These are phyloP conservation scores for Protosalanx chinensis DNA, from an alignment of 2,797 vertebrate genomes.

Conservation along the genomic window DNA sequence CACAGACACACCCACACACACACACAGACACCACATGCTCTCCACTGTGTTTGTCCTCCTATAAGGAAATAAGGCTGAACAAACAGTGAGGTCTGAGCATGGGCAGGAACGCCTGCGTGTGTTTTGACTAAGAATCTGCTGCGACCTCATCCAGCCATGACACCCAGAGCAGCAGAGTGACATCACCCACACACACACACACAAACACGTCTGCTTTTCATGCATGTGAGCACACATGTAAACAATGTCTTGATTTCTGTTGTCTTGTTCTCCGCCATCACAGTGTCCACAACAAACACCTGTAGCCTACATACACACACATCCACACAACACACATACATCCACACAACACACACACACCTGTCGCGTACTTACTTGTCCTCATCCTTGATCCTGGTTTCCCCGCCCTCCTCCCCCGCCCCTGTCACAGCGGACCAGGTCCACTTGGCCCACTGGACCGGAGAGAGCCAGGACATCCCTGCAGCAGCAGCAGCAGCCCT, in stretches of 20 bases:
- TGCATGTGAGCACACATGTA: background rate
- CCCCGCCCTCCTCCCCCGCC: conserved; percentile 62
- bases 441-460: conserved; percentile 94
- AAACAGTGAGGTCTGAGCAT: conserved; percentile 22
- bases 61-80: conserved; percentile 28
- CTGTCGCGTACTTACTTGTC: conserved; percentile 62
- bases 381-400: conserved; percentile 47
- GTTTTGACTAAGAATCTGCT: conserved; percentile 37
- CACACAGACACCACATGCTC: conserved; percentile 1
- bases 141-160: background rate
- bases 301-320: background rate
- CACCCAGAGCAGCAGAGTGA: background rate
- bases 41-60: conserved; percentile 17
- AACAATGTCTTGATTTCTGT: background rate
- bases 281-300: background rate
- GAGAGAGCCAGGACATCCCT: conserved; percentile 85
- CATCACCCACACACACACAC: background rate
- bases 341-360: conserved; percentile 12
- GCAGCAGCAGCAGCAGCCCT: conserved; percentile 10
- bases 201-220: background rate
- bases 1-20: background rate
- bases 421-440: conserved; percentile 93
- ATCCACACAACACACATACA: conserved; percentile 22
- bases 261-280: background rate
- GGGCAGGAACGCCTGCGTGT: conserved; percentile 10